Percentiles rank a stretch among this genome's conserved stretches.
phyloP scores from a whole-genome alignment of 2,797 vertebrate species.

The Clarias fuscus region DNA sequence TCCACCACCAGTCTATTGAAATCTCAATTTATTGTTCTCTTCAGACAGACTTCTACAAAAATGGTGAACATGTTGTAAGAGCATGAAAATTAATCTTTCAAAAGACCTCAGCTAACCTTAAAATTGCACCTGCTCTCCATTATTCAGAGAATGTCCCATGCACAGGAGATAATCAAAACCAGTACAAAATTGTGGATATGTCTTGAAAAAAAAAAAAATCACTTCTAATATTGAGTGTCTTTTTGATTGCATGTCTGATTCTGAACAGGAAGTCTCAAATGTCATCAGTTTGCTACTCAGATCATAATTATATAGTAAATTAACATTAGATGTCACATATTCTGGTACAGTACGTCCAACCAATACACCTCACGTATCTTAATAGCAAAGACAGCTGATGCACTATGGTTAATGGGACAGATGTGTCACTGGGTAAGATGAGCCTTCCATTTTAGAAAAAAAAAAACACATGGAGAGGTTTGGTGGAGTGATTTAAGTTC shows the following conservation, averaged over 20 bases:
- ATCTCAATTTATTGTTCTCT: slow-evolving; percentile 75
- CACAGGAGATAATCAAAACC: neutral
- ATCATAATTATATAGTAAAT: neutral
- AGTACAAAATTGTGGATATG: slow-evolving; percentile 4
- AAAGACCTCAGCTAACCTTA: slow-evolving; percentile 51
- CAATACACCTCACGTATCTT: neutral
- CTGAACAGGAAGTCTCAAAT: neutral
- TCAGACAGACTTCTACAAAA: slow-evolving; percentile 74
- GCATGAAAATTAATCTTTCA: slow-evolving; percentile 59
- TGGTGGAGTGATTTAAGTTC: neutral
- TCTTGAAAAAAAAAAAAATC: neutral
- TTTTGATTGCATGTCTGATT: neutral
- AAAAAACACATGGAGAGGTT: neutral
- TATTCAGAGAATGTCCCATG: neutral
- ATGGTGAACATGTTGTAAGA: slow-evolving; percentile 63
- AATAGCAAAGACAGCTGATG: neutral
- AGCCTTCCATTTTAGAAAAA: neutral
- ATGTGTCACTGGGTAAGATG: slow-evolving; percentile 14
- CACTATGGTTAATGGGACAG: neutral
- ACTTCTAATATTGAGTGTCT: neutral
- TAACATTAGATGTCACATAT: neutral
- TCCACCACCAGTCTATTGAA: slow-evolving; percentile 59
- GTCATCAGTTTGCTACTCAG: neutral
- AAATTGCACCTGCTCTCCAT: neutral
- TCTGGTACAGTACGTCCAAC: neutral